Evolutionary conservation across 2,888 invertebrate genomes (phyloP).

Genomic region (Norana najaformis): DNA sequence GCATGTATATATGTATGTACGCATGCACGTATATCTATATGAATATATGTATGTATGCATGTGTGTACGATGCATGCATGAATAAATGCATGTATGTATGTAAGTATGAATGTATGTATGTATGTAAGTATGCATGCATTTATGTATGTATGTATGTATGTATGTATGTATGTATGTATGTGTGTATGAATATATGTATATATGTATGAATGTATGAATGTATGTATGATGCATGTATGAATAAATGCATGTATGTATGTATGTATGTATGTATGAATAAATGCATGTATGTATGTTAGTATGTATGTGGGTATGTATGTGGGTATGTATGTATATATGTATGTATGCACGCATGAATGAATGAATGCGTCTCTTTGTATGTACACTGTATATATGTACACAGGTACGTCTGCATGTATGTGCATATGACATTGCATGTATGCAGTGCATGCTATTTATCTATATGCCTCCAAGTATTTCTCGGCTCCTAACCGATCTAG

Average conservation of each 20-base stretch:
- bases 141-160: neutral
- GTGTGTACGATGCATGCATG: neutral
- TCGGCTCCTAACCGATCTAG: neutral
- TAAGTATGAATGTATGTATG: conserved; percentile 23
- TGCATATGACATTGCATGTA: too few relatives aligned
- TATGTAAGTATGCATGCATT: neutral
- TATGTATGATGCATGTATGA: neutral
- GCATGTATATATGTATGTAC: neutral
- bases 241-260: neutral
- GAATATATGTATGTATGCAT: neutral
- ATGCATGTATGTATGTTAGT: neutral
- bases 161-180: conserved; percentile 25
- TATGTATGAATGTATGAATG: neutral
- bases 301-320: neutral
- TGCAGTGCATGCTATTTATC: neutral
- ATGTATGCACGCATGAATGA: neutral
- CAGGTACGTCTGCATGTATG: too few relatives aligned
- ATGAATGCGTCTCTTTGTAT: neutral
- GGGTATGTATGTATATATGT: neutral
- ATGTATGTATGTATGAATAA: neutral
- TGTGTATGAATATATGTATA: neutral
- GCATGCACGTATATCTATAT: neutral
- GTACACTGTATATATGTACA: too few relatives aligned
- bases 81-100: conserved; percentile 9
- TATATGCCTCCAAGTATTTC: neutral